A percentile compares a stretch with the other conserved stretches of the same genome.
Evolutionary conservation across 2,888 invertebrate species (phyloP).

Genomic region (Cremastinae sp.): DNA sequence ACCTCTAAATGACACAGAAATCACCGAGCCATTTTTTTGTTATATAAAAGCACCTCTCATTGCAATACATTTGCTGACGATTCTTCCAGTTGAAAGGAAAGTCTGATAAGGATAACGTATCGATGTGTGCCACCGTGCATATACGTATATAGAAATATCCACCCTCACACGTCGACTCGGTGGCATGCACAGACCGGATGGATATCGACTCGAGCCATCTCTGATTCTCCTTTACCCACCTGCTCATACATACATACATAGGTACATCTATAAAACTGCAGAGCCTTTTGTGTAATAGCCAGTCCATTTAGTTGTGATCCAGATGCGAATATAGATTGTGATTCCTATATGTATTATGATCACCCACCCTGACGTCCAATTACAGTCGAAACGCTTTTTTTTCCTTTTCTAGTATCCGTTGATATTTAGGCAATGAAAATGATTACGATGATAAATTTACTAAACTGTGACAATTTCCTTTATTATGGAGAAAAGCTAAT

Average conservation of each 20-base stretch:
- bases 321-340: conserved; percentile 35
- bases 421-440: neutral
- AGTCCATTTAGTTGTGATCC: conserved; percentile 51
- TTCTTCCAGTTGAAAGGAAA: conserved; percentile 17
- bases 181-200: conserved; percentile 24
- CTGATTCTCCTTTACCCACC: conserved; percentile 35
- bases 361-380: conserved; percentile 7
- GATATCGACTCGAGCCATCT: conserved; percentile 29
- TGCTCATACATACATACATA: conserved; percentile 30
- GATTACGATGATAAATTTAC: too few species aligned
- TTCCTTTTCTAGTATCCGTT: too few species aligned
- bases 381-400: too few species aligned
- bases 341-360: conserved; percentile 22
- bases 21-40: neutral
- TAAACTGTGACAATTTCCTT: too few species aligned
- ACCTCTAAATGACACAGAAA: conserved; percentile 18
- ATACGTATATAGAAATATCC: neutral
- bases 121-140: neutral
- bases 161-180: neutral
- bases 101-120: conserved; percentile 43
- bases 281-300: conserved; percentile 15
- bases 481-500: too few species aligned
- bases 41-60: neutral
- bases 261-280: neutral
- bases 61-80: conserved; percentile 21